These are phyloP conservation scores for Crotophaga sulcirostris DNA, from an alignment of 2,113 vertebrate genomes.

Conservation along the genomic window DNA sequence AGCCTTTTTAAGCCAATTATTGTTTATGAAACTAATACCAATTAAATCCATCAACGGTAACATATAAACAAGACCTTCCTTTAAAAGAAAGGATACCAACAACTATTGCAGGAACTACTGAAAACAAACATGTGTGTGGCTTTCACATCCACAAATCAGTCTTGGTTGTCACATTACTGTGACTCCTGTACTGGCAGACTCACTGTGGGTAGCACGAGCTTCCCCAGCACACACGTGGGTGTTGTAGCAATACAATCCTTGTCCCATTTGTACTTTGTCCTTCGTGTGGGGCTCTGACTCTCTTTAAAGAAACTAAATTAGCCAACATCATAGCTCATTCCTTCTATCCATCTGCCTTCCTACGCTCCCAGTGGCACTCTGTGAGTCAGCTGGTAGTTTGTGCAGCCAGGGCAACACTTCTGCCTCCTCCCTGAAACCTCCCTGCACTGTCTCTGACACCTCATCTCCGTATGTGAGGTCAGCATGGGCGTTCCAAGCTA, in stretches of 20 bases:
- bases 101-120: not conserved
- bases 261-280: accelerated
- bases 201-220: not conserved
- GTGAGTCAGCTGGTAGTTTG: not conserved
- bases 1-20: not conserved
- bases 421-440: conserved; percentile 35
- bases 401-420: not conserved
- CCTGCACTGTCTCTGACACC: not conserved
- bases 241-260: not conserved
- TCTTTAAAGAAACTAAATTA: not conserved
- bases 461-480: not conserved
- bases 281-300: not conserved
- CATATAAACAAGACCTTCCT: not conserved
- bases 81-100: not conserved
- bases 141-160: not conserved
- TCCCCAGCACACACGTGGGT: accelerated
- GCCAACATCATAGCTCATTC: not conserved
- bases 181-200: not conserved
- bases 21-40: not conserved
- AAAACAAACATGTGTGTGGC: not conserved
- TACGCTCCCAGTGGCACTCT: not conserved
- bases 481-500: not conserved
- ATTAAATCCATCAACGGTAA: not conserved
- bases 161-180: not conserved
- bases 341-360: not conserved